Evolutionary conservation across 1,140 invertebrate genomes (phyloP).

Genomic region (Dinoponera quadriceps): DNA sequence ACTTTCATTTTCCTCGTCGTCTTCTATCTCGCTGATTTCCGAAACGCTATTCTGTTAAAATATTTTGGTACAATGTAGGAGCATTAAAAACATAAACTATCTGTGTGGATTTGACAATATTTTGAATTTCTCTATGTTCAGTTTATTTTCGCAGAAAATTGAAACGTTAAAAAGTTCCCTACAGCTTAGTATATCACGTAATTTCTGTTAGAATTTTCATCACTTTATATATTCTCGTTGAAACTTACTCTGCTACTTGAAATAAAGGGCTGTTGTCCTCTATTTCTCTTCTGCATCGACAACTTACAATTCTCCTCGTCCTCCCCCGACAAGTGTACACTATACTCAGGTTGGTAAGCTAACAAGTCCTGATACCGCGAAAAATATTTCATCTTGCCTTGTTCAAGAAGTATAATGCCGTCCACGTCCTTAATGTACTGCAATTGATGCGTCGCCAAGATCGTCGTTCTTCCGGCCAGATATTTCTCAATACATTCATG

Average conservation of each 20-base stretch:
- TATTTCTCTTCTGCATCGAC: slow-evolving; percentile 71
- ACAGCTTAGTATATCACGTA: no score
- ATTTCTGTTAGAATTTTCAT: no score
- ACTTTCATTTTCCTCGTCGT: slow-evolving; percentile 87
- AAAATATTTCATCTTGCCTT: slow-evolving; percentile 86
- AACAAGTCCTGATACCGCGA: slow-evolving; percentile 86
- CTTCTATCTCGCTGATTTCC: slow-evolving; percentile 78
- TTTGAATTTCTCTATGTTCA: neutral
- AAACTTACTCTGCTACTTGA: slow-evolving; percentile 79
- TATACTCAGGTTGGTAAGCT: slow-evolving; percentile 83
- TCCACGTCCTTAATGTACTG: slow-evolving; percentile 93
- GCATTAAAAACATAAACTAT: neutral
- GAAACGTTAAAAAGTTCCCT: neutral
- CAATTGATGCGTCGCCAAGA: slow-evolving; percentile 95
- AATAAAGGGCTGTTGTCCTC: slow-evolving; percentile 78
- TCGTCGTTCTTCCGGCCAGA: slow-evolving; percentile 86
- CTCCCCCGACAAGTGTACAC: slow-evolving; percentile 77
- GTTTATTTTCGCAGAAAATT: slow-evolving; percentile 12
- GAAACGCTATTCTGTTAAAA: slow-evolving; percentile 78
- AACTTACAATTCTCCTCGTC: slow-evolving; percentile 77
- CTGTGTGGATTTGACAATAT: neutral
- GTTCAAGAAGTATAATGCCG: slow-evolving; percentile 92
- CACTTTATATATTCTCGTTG: no score
- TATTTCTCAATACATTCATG: slow-evolving; percentile 88
- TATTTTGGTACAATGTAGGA: neutral